Percentiles rank a stretch among this genome's conserved stretches.
phyloP scores from a whole-genome alignment of 2,113 vertebrate genomes.

The Takifugu bimaculatus region DNA sequence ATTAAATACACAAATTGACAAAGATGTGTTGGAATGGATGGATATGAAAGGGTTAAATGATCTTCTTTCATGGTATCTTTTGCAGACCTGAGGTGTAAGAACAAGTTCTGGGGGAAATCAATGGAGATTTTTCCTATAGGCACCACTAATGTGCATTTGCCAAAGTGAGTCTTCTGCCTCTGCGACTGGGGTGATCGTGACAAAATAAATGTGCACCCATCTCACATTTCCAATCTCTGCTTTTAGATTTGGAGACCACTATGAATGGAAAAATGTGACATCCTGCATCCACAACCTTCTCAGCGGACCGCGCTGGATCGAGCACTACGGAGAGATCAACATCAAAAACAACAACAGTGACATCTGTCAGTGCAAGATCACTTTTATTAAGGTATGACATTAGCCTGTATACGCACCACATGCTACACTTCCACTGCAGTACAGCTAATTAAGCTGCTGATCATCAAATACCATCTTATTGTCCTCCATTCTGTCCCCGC shows the following conservation, averaged over 20 bases:
- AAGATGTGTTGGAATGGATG: neutral
- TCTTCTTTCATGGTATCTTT: constrained; percentile 49
- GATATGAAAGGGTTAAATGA: neutral
- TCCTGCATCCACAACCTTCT: constrained; percentile 98
- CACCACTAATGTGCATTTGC: constrained; percentile 86
- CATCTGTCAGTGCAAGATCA: constrained; percentile 90
- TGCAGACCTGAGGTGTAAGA: constrained; percentile 95
- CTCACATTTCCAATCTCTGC: neutral
- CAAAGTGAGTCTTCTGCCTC: constrained; percentile 75
- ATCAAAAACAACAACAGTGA: constrained; percentile 86
- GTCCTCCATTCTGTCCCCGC: too few species aligned
- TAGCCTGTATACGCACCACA: too few species aligned
- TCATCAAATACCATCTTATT: too few species aligned
- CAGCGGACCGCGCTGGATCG: constrained; percentile 96
- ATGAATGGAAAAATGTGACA: constrained; percentile 98
- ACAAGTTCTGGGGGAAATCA: constrained; percentile 99
- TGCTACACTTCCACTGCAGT: too few species aligned
- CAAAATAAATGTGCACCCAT: neutral
- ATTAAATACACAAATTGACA: constrained; percentile 9
- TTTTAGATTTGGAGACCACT: constrained; percentile 85
- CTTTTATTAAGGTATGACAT: constrained; percentile 89
- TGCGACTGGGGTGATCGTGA: neutral
- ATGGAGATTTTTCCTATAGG: constrained; percentile 98
- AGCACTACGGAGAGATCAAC: constrained; percentile 95
- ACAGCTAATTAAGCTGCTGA: too few species aligned